Percentiles rank a stretch among this genome's conserved stretches.
phyloP scores from a whole-genome alignment of 2,113 vertebrate genomes.

The Regulus satrapa region DNA sequence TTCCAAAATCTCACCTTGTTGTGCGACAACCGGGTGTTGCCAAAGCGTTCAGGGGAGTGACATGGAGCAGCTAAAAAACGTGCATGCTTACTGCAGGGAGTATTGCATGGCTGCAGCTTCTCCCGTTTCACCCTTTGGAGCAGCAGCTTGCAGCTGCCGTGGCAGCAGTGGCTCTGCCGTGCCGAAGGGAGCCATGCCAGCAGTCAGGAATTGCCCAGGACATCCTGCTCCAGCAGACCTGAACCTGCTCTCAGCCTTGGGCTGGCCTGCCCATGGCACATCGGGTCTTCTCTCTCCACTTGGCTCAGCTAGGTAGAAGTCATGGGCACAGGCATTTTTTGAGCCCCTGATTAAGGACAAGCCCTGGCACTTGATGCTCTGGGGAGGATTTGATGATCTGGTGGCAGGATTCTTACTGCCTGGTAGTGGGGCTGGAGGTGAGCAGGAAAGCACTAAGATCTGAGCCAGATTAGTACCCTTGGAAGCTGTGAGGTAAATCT shows the following conservation, averaged over 20 bases:
- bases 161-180: neutral
- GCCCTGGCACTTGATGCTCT: neutral
- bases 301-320: neutral
- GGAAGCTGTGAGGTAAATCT: conserved; percentile 45
- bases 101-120: neutral
- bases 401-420: neutral
- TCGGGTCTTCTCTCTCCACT: neutral
- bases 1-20: neutral
- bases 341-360: neutral
- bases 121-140: neutral
- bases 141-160: neutral
- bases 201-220: neutral
- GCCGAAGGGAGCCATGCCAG: neutral
- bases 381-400: neutral
- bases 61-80: neutral
- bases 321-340: neutral
- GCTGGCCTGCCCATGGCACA: neutral
- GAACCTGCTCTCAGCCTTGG: neutral
- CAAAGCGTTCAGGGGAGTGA: neutral
- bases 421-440: neutral
- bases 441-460: neutral
- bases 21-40: neutral
- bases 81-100: neutral
- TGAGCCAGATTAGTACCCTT: conserved; percentile 32
- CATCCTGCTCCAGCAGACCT: neutral